phyloP scores from a whole-genome alignment of 1,140 invertebrate genomes.

The Megathymus violae region DNA sequence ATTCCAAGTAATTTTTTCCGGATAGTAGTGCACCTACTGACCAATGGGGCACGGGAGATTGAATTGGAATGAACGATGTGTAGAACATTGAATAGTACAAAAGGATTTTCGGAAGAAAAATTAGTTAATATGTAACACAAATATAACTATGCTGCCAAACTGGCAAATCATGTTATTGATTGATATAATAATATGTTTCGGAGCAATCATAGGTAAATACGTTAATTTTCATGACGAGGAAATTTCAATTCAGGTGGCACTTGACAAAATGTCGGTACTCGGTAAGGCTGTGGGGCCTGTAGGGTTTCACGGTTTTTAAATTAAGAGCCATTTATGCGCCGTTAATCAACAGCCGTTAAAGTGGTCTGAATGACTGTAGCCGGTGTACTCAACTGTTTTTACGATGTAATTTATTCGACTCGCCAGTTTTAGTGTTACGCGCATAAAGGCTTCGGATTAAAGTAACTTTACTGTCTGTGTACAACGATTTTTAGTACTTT shows the following conservation, averaged over 20 bases:
- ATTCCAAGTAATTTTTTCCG: too few relatives aligned
- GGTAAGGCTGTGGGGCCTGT: constrained; percentile 26
- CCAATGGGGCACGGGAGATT: too few relatives aligned
- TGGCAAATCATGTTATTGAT: not conserved
- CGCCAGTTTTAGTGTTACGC: constrained; percentile 18
- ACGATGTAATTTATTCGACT: constrained; percentile 24
- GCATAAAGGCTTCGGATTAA: constrained; percentile 13
- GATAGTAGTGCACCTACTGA: too few relatives aligned
- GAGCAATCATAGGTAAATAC: not conserved
- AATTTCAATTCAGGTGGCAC: constrained; percentile 17
- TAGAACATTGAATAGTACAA: too few relatives aligned
- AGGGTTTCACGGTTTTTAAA: constrained; percentile 41
- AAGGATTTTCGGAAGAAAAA: too few relatives aligned
- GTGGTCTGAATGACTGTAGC: constrained; percentile 43
- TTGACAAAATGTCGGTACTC: constrained; percentile 29
- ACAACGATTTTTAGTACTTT: not conserved
- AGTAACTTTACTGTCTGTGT: constrained; percentile 12
- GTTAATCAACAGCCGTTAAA: constrained; percentile 56
- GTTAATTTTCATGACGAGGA: constrained; percentile 1
- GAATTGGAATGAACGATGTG: too few relatives aligned
- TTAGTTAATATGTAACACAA: too few relatives aligned
- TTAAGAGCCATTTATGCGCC: constrained; percentile 46
- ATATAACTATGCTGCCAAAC: not conserved
- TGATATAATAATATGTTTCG: not conserved
- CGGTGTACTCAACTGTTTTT: constrained; percentile 38